A percentile compares a stretch with the other conserved stretches of the same genome.
phyloP scores from a whole-genome alignment of 2,888 invertebrate genomes.

The Archips crataeganus region DNA sequence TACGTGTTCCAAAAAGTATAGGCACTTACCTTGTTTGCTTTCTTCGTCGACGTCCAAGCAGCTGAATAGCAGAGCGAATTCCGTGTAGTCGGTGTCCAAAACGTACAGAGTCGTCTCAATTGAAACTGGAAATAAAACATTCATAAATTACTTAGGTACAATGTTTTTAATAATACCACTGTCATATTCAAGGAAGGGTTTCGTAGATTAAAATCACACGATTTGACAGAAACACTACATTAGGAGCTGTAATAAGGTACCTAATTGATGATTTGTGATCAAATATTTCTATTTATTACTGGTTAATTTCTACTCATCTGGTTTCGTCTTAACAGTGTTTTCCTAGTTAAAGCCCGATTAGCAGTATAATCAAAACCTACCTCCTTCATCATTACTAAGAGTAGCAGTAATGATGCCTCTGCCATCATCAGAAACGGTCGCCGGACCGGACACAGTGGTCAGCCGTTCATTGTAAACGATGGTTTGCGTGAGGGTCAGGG shows the following conservation, averaged over 20 bases:
- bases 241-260: no score
- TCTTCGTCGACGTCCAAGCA: conserved; percentile 74
- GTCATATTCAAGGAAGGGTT: no score
- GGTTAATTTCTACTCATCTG: no score
- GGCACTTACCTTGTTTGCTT: conserved; percentile 66
- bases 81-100: conserved; percentile 86
- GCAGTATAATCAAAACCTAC: conserved; percentile 39
- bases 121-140: conserved; percentile 54
- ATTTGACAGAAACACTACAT: no score
- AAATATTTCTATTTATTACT: no score
- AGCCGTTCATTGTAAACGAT: conserved; percentile 60
- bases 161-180: no score
- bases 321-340: no score
- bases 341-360: neutral
- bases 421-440: conserved; percentile 50
- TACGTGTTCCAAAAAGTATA: neutral
- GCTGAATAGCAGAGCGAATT: conserved; percentile 85
- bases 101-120: conserved; percentile 85
- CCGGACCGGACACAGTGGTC: conserved; percentile 50
- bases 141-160: neutral
- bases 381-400: conserved; percentile 52
- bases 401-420: conserved; percentile 61
- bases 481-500: conserved; percentile 55
- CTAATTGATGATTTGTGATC: no score
- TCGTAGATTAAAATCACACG: no score